Evolutionary conservation across 2,888 invertebrate genomes (phyloP).

Genomic region (Quadriops clusia): DNA sequence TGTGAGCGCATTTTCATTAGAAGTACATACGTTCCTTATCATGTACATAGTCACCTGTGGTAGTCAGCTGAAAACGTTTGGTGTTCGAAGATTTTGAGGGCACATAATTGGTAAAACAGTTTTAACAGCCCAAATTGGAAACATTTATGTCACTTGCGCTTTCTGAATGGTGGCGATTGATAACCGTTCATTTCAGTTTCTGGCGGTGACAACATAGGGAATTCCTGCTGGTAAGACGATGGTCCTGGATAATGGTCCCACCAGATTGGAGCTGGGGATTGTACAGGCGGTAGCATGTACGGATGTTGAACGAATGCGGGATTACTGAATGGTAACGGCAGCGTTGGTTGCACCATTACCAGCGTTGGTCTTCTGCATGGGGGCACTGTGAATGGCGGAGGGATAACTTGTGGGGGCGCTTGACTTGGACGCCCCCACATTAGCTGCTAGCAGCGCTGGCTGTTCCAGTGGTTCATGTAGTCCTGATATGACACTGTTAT

Average conservation of each 20-base stretch:
- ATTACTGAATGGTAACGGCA: constrained; percentile 24
- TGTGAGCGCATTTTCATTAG: constrained; percentile 18
- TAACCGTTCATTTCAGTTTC: constrained; percentile 22
- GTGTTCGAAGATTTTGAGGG: constrained; percentile 21
- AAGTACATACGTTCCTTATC: no score
- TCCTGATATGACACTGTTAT: constrained; percentile 80
- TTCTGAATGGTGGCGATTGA: constrained; percentile 29
- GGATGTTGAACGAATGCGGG: constrained; percentile 21
- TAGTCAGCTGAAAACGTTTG: constrained; percentile 24
- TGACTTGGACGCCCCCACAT: constrained; percentile 40
- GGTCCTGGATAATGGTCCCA: constrained; percentile 30
- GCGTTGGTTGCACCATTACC: constrained; percentile 33
- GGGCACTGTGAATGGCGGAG: constrained; percentile 10
- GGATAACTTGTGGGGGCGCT: constrained; percentile 26
- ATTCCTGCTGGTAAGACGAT: constrained; percentile 27
- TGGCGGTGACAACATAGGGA: constrained; percentile 23
- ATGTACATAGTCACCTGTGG: no score
- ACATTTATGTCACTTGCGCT: constrained; percentile 34
- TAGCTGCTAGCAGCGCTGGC: constrained; percentile 62
- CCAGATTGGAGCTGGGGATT: constrained; percentile 28
- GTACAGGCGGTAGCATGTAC: constrained; percentile 20
- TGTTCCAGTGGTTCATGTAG: constrained; percentile 56
- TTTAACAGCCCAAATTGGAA: no score
- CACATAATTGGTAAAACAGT: constrained; percentile 13
- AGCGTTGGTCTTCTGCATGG: constrained; percentile 25